Percentiles rank a stretch among this genome's conserved stretches.
Conservation (phyloP, 2,888 invertebrate genomes). For the Eristalinus sepulchralis region DNA sequence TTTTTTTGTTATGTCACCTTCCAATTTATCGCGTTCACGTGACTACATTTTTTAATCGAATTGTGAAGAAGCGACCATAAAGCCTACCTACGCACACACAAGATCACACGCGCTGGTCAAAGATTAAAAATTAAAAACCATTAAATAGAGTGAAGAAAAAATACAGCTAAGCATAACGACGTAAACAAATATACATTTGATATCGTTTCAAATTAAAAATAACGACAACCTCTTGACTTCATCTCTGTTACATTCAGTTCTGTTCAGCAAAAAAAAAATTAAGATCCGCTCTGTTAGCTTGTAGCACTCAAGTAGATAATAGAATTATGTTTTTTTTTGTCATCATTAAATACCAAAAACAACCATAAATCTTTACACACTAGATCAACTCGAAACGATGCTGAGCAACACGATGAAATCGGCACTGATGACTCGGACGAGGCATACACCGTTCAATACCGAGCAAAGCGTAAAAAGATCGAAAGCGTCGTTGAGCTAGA, state of each 20-base stretch:
- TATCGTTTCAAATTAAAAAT: not conserved
- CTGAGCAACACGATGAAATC: constrained; percentile 74
- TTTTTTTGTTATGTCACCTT: not conserved
- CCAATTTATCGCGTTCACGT: not conserved
- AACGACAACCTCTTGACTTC: not conserved
- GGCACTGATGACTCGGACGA: constrained; percentile 75
- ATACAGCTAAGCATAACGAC: not conserved
- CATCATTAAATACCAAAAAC: constrained; percentile 25
- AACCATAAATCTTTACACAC: constrained; percentile 55
- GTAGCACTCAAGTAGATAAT: constrained; percentile 29
- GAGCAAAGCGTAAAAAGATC: constrained; percentile 77
- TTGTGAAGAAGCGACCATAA: not conserved
- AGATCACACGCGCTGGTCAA: not conserved
- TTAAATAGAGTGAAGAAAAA: not conserved
- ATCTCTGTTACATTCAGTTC: not conserved
- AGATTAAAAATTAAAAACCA: not conserved
- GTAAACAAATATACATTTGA: not conserved
- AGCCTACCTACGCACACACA: not conserved
- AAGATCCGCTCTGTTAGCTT: not conserved
- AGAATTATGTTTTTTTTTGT: constrained; percentile 13
- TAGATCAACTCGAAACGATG: constrained; percentile 71
- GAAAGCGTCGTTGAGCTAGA: constrained; percentile 78
- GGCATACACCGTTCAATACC: constrained; percentile 64
- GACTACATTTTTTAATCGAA: not conserved
- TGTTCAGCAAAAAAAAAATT: not conserved